Evolutionary conservation across 2,888 invertebrate species (phyloP).

Genomic region (Colostygia pectinataria): DNA sequence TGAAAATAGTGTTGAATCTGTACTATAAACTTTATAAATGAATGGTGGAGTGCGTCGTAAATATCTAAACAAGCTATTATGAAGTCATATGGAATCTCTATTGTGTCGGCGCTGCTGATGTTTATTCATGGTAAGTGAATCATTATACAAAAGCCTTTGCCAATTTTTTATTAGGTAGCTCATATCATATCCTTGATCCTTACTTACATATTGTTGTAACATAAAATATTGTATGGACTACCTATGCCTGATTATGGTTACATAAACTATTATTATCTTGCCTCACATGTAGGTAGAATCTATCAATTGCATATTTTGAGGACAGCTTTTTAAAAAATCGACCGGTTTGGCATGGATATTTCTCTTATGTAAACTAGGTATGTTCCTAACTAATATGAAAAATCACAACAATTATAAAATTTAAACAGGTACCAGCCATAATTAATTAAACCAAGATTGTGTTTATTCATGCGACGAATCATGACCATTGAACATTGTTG

Average conservation of each 20-base stretch:
- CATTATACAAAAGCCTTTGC: conserved; percentile 19
- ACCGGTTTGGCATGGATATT: no score
- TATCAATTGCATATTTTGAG: no score
- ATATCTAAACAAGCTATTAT: conserved; percentile 39
- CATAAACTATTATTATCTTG: no score
- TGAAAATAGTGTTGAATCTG: not conserved
- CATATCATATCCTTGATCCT: not conserved
- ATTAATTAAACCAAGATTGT: not conserved
- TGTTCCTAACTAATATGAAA: no score
- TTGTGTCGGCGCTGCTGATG: conserved; percentile 39
- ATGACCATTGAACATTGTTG: not conserved
- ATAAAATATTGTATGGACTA: no score
- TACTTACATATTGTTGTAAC: no score
- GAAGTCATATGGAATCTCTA: conserved; percentile 47
- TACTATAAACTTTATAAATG: no score
- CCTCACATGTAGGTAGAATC: no score
- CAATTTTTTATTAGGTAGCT: conserved; percentile 1
- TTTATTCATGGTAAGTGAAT: conserved; percentile 54
- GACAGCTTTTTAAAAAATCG: no score
- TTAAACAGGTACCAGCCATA: not conserved
- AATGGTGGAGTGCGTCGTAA: not conserved
- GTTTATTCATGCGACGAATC: not conserved
- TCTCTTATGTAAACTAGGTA: no score
- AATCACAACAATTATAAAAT: no score
- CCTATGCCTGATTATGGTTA: no score